phyloP scores from a whole-genome alignment of 2,888 invertebrate genomes.

The Ophraella communa region DNA sequence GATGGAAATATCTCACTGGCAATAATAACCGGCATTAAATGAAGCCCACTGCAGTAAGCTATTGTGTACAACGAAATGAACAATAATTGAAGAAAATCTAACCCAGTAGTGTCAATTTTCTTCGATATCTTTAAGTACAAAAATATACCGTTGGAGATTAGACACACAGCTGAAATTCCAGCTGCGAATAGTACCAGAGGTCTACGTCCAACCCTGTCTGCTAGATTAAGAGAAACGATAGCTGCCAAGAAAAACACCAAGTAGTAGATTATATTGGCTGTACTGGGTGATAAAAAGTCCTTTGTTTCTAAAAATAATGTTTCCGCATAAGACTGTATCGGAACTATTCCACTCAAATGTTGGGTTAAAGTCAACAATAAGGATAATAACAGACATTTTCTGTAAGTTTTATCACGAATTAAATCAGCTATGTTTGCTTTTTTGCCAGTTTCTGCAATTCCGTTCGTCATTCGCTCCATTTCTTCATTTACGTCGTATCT shows the following conservation, averaged over 20 bases:
- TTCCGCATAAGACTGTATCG: constrained; percentile 68
- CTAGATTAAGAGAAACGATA: constrained; percentile 64
- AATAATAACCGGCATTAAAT: constrained; percentile 7
- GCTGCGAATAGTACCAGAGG: constrained; percentile 51
- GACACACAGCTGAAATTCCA: constrained; percentile 4
- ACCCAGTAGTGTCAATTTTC: background rate
- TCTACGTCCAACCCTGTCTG: constrained; percentile 65
- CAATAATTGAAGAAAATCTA: constrained; percentile 16
- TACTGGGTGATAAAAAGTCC: constrained; percentile 56
- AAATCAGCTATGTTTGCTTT: constrained; percentile 64
- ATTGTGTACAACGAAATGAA: constrained; percentile 14
- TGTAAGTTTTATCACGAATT: constrained; percentile 63
- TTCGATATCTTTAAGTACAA: constrained; percentile 8
- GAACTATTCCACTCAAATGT: constrained; percentile 67
- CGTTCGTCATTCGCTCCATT: constrained; percentile 46
- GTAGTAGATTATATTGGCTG: constrained; percentile 51
- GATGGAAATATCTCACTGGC: constrained; percentile 22
- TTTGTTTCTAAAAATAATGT: constrained; percentile 58
- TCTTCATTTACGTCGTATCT: constrained; percentile 60
- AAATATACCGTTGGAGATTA: constrained; percentile 15
- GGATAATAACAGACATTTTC: constrained; percentile 69
- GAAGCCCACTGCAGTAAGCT: constrained; percentile 19
- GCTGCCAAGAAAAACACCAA: constrained; percentile 66
- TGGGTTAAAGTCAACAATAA: constrained; percentile 64
- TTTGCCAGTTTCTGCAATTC: constrained; percentile 58